Evolutionary conservation across 2,113 vertebrate genomes (phyloP), one percentile per base, ranked within the genome.

Genomic region (Stigmatopora argus): DNA sequence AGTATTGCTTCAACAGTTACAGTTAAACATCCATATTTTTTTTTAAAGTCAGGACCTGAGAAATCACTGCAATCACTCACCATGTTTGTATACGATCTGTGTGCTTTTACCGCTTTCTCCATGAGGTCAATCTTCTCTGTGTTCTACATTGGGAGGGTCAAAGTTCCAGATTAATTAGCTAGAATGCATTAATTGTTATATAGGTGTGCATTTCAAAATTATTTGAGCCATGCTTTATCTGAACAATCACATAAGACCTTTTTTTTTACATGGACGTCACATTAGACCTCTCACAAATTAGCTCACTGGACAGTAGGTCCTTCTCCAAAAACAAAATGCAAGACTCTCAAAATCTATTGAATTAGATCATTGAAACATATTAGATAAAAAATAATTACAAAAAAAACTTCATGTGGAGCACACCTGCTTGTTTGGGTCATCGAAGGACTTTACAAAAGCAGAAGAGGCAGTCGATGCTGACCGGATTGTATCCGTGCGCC

Each of bases 401-500:
- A 41, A n/a, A 31, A 31, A 31, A 31, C 26, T 31, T 31, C 26
- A 31, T 31, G 3, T 31, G 6, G 38, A 41, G 38, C 90, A 85
- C 62, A 98, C 96, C 90, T 85, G 79, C 78, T 82, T 90, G 18
- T 41, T 66, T 18, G 89, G 46, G 68, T 90, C 88, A 60, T 95
- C 93, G 82, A 97, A 93, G 60, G 91, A 88, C 2, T 89, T 88
- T 66, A 93, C 91, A 5, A 98, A 98, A 53, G 79, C 70, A 2
- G 92, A 89, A 0, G 94, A 95, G 55, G 91, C 86, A 0, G 69
- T 7, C 0, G 96, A 94, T 18, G 94, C 46, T 0, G 96, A 96
- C 67, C 94, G 92, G 83, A 98, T 97, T 18, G 96, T 98, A 79
- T 97, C 96, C 0, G 96, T 98, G 15, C 96, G 94, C 65, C 96